Conservation (phyloP, 1,140 invertebrate species). For the Drosophila trapezifrons region DNA sequence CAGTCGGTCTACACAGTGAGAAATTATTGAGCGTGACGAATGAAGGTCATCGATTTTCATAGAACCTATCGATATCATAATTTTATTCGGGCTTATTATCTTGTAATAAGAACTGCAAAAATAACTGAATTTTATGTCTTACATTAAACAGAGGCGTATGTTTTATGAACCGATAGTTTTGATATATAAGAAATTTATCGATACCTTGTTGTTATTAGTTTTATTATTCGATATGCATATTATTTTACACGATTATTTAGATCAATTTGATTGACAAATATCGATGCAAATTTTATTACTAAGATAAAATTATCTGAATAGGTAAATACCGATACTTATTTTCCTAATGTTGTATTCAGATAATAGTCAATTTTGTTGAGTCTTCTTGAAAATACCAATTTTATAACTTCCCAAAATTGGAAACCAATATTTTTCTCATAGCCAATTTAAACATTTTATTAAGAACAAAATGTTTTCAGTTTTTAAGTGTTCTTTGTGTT, state of each 20-base stretch:
- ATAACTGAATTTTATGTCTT: not conserved
- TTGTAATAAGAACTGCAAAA: too few species aligned
- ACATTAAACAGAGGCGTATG: not conserved
- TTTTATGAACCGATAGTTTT: not conserved
- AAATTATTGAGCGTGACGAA: constrained; percentile 20
- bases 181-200: too few species aligned
- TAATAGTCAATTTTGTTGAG: too few species aligned
- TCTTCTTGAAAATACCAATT: too few species aligned
- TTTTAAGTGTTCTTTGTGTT: constrained; percentile 33
- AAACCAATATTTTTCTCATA: not conserved
- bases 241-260: not conserved
- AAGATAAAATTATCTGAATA: too few species aligned
- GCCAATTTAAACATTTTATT: constrained; percentile 3
- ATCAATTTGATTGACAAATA: not conserved
- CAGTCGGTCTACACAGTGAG: constrained; percentile 42
- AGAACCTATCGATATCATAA: not conserved
- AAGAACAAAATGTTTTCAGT: too few species aligned
- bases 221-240: too few species aligned
- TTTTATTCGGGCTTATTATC: not conserved
- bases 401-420: not conserved
- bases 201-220: too few species aligned
- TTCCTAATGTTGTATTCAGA: too few species aligned
- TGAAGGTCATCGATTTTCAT: too few species aligned
- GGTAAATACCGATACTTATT: too few species aligned
- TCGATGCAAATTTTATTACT: too few species aligned